phyloP scores from a whole-genome alignment of 1,140 invertebrate genomes.

The Leptestheria dahalacensis region DNA sequence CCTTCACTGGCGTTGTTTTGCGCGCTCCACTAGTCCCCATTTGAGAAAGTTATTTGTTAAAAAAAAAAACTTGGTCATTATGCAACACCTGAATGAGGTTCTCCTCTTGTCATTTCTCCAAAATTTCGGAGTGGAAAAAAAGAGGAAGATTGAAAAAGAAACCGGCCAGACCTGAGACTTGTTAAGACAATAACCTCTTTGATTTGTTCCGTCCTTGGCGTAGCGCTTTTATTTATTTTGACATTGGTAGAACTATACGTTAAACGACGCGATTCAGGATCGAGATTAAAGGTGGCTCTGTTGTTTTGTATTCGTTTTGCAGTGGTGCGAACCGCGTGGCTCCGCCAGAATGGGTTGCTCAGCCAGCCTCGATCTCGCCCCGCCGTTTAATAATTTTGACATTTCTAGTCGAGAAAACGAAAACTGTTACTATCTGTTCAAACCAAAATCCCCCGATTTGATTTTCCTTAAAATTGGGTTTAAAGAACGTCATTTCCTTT shows the following conservation, averaged over 20 bases:
- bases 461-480: no score
- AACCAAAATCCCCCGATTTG: no score
- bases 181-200: neutral
- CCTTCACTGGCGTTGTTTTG: no score
- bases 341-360: slow-evolving; percentile 6
- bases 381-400: neutral
- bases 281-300: slow-evolving; percentile 1
- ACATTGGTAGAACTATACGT: neutral
- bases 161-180: slow-evolving; percentile 14
- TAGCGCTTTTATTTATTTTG: neutral
- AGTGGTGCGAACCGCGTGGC: slow-evolving; percentile 7
- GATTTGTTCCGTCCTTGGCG: neutral
- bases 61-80: no score
- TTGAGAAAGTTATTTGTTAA: no score
- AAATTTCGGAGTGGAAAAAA: neutral
- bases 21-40: no score
- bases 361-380: slow-evolving; percentile 10
- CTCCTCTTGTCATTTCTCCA: neutral
- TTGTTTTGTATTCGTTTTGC: slow-evolving; percentile 2
- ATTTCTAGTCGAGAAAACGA: neutral
- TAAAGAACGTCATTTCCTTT: no score
- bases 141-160: neutral
- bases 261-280: no score
- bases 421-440: neutral
- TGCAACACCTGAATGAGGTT: no score